Percentiles rank a stretch among this genome's conserved stretches.
Conservation (phyloP, 2,888 invertebrate genomes). For the Pteria penguin region DNA sequence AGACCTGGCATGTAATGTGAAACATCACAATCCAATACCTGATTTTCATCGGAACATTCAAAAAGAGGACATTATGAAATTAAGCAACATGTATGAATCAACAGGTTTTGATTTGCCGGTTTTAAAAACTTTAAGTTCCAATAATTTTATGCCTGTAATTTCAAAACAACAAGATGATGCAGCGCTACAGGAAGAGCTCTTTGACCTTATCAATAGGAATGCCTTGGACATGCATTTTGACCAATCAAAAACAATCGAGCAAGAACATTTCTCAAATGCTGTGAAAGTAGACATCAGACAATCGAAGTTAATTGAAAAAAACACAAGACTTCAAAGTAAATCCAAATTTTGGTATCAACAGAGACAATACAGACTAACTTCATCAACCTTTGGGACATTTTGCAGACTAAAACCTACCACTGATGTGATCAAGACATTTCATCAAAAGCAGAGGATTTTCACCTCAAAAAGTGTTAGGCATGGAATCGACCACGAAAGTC, state of each 20-base stretch:
- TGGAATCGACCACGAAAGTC: neutral
- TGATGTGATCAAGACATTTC: neutral
- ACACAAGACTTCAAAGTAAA: neutral
- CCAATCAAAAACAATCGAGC: neutral
- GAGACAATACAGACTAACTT: neutral
- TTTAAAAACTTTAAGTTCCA: neutral
- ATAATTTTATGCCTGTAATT: neutral
- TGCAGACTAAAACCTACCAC: neutral
- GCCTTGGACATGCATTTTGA: neutral
- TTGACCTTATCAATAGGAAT: neutral
- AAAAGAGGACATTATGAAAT: neutral
- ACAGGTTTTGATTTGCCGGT: neutral
- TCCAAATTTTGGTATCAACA: constrained; percentile 1
- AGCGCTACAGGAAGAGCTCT: neutral
- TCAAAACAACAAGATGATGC: neutral
- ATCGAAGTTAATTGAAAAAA: neutral
- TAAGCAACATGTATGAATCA: neutral
- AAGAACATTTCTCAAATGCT: neutral
- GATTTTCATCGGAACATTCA: neutral
- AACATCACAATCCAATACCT: neutral
- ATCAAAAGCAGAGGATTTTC: neutral
- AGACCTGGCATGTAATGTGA: neutral
- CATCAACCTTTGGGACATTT: constrained; percentile 3
- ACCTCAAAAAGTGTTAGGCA: neutral
- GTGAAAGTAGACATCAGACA: neutral